Percentiles rank a stretch among this genome's conserved stretches.
Conservation (phyloP, 2,113 vertebrate species). For the Rhinopomastus cyanomelas region DNA sequence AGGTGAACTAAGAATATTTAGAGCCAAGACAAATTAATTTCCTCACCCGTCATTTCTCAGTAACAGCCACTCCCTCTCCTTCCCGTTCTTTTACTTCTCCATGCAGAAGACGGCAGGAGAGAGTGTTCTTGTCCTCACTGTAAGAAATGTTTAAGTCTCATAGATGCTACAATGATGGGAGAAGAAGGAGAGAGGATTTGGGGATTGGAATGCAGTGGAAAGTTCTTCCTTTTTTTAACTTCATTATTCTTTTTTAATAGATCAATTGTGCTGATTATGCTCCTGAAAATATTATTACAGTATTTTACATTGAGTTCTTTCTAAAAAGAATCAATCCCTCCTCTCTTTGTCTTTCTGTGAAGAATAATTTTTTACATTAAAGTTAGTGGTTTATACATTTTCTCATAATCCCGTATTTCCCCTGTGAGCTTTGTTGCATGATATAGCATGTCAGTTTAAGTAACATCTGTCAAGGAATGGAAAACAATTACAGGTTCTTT, state of each 20-base stretch:
- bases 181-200: background rate
- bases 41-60: background rate
- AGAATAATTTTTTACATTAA: conserved; percentile 46
- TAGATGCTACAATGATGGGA: background rate
- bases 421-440: conserved; percentile 43
- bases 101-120: background rate
- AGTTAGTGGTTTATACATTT: conserved; percentile 43
- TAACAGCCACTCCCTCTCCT: background rate
- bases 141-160: background rate
- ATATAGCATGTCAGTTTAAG: conserved; percentile 60
- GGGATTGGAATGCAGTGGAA: background rate
- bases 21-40: background rate
- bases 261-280: background rate
- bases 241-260: background rate
- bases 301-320: background rate
- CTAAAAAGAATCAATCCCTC: conserved; percentile 3
- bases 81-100: background rate
- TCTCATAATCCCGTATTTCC: conserved; percentile 23
- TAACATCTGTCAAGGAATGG: conserved; percentile 58
- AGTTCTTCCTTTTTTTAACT: background rate
- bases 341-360: conserved; percentile 50
- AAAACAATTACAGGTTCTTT: conserved; percentile 64
- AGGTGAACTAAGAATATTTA: background rate
- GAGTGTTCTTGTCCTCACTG: background rate
- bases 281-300: conserved; percentile 12